Evolutionary conservation across 2,113 vertebrate species (phyloP).

Genomic region (Pachypanchax playfairii): DNA sequence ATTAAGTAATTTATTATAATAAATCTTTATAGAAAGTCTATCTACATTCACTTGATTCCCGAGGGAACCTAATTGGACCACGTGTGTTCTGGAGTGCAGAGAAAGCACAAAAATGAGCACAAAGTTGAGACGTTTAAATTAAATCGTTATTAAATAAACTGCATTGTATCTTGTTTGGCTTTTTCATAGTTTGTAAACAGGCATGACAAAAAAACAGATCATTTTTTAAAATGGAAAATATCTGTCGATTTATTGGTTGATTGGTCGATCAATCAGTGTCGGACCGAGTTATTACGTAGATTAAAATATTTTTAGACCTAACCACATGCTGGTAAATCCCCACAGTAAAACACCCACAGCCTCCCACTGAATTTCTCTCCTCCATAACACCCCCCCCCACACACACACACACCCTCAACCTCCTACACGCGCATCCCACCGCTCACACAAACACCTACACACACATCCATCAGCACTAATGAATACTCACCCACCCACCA

Average conservation of each 20-base stretch:
- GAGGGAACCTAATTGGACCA: too few relatives aligned
- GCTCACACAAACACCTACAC: slow-evolving; percentile 47
- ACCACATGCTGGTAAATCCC: slow-evolving; percentile 2
- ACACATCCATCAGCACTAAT: slow-evolving; percentile 58
- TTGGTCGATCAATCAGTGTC: too few relatives aligned
- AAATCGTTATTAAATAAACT: too few relatives aligned
- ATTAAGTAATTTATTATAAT: not conserved
- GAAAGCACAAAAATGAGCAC: too few relatives aligned
- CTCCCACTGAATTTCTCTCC: slow-evolving; percentile 49
- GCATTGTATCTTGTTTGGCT: not conserved
- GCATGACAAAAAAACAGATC: too few relatives aligned
- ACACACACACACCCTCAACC: slow-evolving; percentile 32
- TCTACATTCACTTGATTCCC: too few relatives aligned
- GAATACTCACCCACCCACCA: slow-evolving; percentile 54
- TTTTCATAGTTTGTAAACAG: not conserved
- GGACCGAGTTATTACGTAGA: too few relatives aligned
- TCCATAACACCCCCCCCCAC: slow-evolving; percentile 3
- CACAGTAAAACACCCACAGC: slow-evolving; percentile 36
- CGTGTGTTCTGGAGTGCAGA: too few relatives aligned
- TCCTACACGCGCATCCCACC: slow-evolving; percentile 42
- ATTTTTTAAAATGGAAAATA: too few relatives aligned
- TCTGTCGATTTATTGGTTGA: too few relatives aligned
- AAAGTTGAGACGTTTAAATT: too few relatives aligned
- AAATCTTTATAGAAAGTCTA: too few relatives aligned
- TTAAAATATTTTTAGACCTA: not conserved